A percentile compares a stretch with the other conserved stretches of the same genome.
These are phyloP conservation scores for Cydia splendana DNA, from an alignment of 1,140 invertebrate species.

Conservation along the genomic window DNA sequence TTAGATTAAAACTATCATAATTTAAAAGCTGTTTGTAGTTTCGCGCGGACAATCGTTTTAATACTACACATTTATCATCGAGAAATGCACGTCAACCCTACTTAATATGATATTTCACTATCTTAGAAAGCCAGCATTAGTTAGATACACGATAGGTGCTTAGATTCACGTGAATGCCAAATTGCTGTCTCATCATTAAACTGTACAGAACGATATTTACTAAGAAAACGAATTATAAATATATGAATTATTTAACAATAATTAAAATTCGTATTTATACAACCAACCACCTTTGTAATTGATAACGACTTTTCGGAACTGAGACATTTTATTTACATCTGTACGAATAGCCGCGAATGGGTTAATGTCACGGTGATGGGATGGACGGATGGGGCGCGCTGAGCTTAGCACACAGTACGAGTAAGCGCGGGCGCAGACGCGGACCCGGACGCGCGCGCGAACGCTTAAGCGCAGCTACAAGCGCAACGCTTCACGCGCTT, in stretches of 20 bases:
- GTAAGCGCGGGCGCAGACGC: slow-evolving; percentile 14
- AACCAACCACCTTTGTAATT: slow-evolving; percentile 45
- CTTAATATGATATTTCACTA: slow-evolving; percentile 5
- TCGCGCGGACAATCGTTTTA: slow-evolving; percentile 14
- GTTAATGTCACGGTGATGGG: slow-evolving; percentile 50
- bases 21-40: slow-evolving; percentile 31
- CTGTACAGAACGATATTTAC: slow-evolving; percentile 17
- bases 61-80: not conserved
- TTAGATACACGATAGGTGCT: not conserved
- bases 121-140: slow-evolving; percentile 5
- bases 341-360: slow-evolving; percentile 52
- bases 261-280: slow-evolving; percentile 52
- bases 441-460: slow-evolving; percentile 2
- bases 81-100: slow-evolving; percentile 18
- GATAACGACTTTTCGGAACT: slow-evolving; percentile 47
- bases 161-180: slow-evolving; percentile 2
- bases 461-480: slow-evolving; percentile 58
- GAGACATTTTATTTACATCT: slow-evolving; percentile 67
- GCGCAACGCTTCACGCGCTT: slow-evolving; percentile 72
- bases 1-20: slow-evolving; percentile 38
- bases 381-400: slow-evolving; percentile 54
- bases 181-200: not conserved
- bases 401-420: slow-evolving; percentile 33
- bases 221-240: slow-evolving; percentile 45
- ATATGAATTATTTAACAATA: slow-evolving; percentile 49